A percentile compares a stretch with the other conserved stretches of the same genome.
These are phyloP conservation scores for Actinopyga echinites DNA, from an alignment of 53 echinoderm and acorn worm genomes.

Conservation along the genomic window DNA sequence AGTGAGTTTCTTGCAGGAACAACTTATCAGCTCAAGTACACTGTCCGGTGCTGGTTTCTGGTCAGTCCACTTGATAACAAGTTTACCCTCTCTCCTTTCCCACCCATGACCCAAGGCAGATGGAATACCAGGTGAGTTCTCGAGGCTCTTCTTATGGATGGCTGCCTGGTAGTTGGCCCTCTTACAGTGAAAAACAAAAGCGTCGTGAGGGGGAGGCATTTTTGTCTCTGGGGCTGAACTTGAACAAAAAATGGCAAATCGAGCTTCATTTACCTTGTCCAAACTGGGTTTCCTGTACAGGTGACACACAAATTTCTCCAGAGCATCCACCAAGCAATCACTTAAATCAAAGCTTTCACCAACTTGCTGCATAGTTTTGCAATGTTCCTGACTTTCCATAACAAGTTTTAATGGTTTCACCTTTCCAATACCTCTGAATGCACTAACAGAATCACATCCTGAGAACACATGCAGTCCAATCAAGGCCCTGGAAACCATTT, in stretches of 20 bases:
- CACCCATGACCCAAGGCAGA: not conserved
- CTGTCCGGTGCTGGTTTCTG: too few relatives aligned
- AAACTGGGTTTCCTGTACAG: not conserved
- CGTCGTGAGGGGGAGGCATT: not conserved
- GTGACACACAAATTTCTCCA: not conserved
- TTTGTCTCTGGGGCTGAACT: not conserved
- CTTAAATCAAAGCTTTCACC: not conserved
- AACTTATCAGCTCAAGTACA: too few relatives aligned
- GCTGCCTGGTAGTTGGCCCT: not conserved
- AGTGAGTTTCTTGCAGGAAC: too few relatives aligned
- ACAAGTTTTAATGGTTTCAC: constrained; percentile 21
- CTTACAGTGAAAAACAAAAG: not conserved
- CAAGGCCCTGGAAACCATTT: not conserved
- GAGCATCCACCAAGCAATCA: not conserved
- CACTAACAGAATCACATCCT: constrained; percentile 32
- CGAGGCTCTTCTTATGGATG: not conserved
- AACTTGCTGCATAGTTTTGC: not conserved
- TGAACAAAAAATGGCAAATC: not conserved
- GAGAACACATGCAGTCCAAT: constrained; percentile 33
- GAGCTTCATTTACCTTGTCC: not conserved
- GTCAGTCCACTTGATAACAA: too few relatives aligned
- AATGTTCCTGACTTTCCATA: not conserved
- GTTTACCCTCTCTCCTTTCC: too few relatives aligned
- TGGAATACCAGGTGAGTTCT: not conserved
- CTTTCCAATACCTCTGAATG: constrained; percentile 50